Evolutionary conservation across 2,888 invertebrate species (phyloP), one percentile per base, ranked within the genome.

Genomic region (Stenoptilia bipunctidactyla): DNA sequence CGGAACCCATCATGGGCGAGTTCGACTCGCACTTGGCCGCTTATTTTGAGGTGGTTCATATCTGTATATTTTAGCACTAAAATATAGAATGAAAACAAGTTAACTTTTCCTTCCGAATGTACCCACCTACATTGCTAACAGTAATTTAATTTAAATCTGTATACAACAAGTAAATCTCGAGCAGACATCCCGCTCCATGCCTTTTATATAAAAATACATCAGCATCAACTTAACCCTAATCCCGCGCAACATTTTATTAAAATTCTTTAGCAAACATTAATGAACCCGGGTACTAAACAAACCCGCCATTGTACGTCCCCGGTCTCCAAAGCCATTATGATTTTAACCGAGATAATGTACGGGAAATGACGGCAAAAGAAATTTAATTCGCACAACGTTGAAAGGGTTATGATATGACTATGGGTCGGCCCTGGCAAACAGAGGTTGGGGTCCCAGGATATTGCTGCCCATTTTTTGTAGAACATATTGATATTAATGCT

Each of bases 321-420:
- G 56, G 60, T 61, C 61, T 57, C 53, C 13, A 2, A 12, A n/a
- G 53, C 77, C 79, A 82, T 82, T 82, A 80, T 80, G 77, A 79
- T 80, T 77, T 72, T 73, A 77, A 68, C 79, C 77, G 72, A 73
- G 80, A 80, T 82, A 82, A 83, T 82, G 79, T 62, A 80, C 79
- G 82, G 83, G 83, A 83, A 83, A 82, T 83, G 82, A 83, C 82
- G 79, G 76, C 65, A 82, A 82, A 82, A 82, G 82, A 83, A 82
- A 82, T 83, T 82, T 80, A 82, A 83, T 82, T 82, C 80, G 72
- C 76, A 70, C 70, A 77, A 69, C 80, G 75, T 73, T 76, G 80
- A 82, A 83, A 82, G 82, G 83, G 83, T 83, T 82, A 74, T n/a
- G 13, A 14, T 30, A 30, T 10, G 12, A 30, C 20, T 20, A 20